Evolutionary conservation across 2,888 invertebrate genomes (phyloP).

Genomic region (Colostygia pectinataria): DNA sequence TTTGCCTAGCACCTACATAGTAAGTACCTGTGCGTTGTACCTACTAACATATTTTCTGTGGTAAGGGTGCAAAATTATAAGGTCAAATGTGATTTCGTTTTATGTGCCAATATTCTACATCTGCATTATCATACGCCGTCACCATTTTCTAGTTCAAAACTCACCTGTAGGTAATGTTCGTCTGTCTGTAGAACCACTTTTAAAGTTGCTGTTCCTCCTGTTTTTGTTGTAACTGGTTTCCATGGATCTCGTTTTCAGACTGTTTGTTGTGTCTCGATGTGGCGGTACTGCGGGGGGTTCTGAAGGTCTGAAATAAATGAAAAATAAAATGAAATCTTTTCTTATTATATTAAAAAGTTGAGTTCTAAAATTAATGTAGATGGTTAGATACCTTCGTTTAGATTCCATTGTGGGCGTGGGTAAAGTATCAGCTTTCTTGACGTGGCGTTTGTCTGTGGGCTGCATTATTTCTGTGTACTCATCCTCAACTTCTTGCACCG

Average conservation of each 20-base stretch:
- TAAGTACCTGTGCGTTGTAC: no score
- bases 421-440: slow-evolving; percentile 80
- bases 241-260: slow-evolving; percentile 93
- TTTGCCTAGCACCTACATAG: no score
- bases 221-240: slow-evolving; percentile 89
- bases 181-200: slow-evolving; percentile 85
- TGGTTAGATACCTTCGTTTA: slow-evolving; percentile 71
- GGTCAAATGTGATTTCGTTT: no score
- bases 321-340: background rate
- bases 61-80: no score
- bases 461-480: slow-evolving; percentile 87
- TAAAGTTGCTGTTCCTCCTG: slow-evolving; percentile 79
- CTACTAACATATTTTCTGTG: no score
- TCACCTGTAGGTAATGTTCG: slow-evolving; percentile 88
- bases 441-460: slow-evolving; percentile 74
- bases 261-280: slow-evolving; percentile 86
- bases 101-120: no score
- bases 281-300: slow-evolving; percentile 89
- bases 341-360: background rate
- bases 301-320: slow-evolving; percentile 60
- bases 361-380: background rate
- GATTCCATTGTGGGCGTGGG: slow-evolving; percentile 77
- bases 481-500: slow-evolving; percentile 90
- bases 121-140: no score
- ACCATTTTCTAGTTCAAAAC: no score